Percentiles rank a stretch among this genome's conserved stretches.
phyloP scores from a whole-genome alignment of 2,888 invertebrate genomes.

The Leptinotarsa peninsularis region DNA sequence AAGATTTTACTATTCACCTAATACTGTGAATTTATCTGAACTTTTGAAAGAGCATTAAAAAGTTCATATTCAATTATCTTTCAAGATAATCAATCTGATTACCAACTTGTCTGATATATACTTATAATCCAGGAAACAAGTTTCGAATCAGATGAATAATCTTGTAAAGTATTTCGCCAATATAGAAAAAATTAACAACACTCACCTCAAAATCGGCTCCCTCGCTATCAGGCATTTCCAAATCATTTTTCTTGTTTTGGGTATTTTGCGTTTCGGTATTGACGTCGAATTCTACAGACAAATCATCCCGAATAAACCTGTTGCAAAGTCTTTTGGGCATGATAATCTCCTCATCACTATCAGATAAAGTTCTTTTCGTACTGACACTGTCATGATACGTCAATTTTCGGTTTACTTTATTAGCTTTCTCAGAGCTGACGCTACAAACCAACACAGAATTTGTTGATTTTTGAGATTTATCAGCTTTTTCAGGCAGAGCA shows the following conservation, averaged over 20 bases:
- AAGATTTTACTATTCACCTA: no score
- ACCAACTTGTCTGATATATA: no score
- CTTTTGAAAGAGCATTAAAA: no score
- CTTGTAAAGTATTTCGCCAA: no score
- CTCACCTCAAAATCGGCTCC: constrained; percentile 48
- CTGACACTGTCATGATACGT: constrained; percentile 25
- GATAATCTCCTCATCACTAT: constrained; percentile 43
- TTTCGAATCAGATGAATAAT: no score
- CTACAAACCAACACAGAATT: constrained; percentile 30
- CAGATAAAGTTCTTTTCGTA: constrained; percentile 43
- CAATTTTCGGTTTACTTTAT: constrained; percentile 32
- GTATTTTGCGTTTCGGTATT: constrained; percentile 31
- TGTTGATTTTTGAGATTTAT: not conserved
- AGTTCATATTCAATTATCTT: no score
- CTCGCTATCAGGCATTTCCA: constrained; percentile 33
- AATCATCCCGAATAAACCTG: constrained; percentile 54
- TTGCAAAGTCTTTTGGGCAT: constrained; percentile 48
- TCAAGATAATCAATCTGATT: no score
- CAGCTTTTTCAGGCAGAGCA: not conserved
- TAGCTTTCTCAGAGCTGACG: constrained; percentile 26
- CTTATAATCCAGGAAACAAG: no score
- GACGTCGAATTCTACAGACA: constrained; percentile 55
- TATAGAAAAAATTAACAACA: not conserved
- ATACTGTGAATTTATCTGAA: no score
- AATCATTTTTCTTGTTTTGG: constrained; percentile 5